These are phyloP conservation scores for Brachyhypopomus gauderio DNA, from an alignment of 2,113 vertebrate genomes.

Conservation along the genomic window DNA sequence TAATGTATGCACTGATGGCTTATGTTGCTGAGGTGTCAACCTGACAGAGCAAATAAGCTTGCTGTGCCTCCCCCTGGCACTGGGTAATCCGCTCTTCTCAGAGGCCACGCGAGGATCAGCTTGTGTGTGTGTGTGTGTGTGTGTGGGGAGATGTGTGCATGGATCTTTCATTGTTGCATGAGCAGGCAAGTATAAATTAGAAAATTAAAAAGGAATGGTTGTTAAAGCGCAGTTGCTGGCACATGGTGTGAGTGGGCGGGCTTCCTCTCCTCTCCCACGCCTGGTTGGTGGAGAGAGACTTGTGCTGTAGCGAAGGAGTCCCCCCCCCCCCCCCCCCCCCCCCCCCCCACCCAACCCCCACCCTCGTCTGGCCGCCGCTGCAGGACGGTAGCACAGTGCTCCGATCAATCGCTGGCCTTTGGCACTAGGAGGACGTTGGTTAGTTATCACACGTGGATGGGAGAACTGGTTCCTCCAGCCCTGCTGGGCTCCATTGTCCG, in stretches of 20 bases:
- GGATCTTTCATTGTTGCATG: constrained; percentile 22
- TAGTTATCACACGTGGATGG: constrained; percentile 42
- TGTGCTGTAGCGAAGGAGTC: constrained; percentile 73
- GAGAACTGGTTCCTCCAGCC: constrained; percentile 34
- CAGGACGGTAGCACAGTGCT: constrained; percentile 63
- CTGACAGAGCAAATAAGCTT: constrained; percentile 65
- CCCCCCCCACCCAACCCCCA: too few relatives aligned
- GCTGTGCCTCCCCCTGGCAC: constrained; percentile 47
- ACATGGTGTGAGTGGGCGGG: constrained; percentile 54
- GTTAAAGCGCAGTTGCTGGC: constrained; percentile 48
- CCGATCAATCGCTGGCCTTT: constrained; percentile 52
- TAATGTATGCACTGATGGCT: constrained; percentile 25
- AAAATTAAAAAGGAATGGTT: constrained; percentile 51
- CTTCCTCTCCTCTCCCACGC: constrained; percentile 50
- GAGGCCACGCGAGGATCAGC: constrained; percentile 42
- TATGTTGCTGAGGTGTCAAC: constrained; percentile 63
- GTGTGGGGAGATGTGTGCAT: constrained; percentile 17
- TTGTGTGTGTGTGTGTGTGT: constrained; percentile 22
- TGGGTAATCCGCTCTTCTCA: constrained; percentile 54
- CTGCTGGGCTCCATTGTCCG: constrained; percentile 46
- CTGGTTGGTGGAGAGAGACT: constrained; percentile 58
- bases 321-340: constrained; percentile 65
- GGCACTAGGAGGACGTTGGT: constrained; percentile 48
- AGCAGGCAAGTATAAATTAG: constrained; percentile 33
- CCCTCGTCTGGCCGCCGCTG: constrained; percentile 63